phyloP scores from a whole-genome alignment of 2,888 invertebrate genomes.

The Chymomyza procnemis region DNA sequence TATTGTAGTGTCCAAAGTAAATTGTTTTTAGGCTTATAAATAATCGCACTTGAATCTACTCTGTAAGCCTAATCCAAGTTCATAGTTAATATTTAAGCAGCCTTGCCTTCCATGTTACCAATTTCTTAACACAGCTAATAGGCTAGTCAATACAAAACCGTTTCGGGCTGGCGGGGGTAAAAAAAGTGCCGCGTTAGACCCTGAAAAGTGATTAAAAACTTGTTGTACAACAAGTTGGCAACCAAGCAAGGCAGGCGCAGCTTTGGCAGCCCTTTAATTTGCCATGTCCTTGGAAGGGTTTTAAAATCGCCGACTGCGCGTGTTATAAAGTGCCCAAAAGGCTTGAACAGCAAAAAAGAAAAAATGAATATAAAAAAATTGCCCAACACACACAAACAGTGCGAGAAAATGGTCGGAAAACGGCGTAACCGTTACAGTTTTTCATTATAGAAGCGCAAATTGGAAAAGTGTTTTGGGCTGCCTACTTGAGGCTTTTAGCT shows the following conservation, averaged over 20 bases:
- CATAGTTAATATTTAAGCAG: too few species aligned
- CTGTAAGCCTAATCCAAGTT: too few species aligned
- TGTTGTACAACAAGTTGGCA: slow-evolving; percentile 39
- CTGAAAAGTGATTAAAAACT: slow-evolving; percentile 73
- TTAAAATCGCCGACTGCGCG: slow-evolving; percentile 16
- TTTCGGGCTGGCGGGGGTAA: too few species aligned
- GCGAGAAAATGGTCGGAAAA: slow-evolving; percentile 40
- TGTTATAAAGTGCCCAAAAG: background rate
- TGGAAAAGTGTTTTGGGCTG: slow-evolving; percentile 70
- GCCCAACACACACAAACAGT: background rate
- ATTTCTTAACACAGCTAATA: background rate
- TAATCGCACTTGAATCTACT: too few species aligned
- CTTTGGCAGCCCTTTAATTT: slow-evolving; percentile 40
- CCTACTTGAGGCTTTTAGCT: slow-evolving; percentile 71
- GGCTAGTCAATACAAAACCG: background rate
- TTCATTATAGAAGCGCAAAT: slow-evolving; percentile 38
- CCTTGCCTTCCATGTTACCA: background rate
- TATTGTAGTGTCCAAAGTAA: too few species aligned
- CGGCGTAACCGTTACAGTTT: slow-evolving; percentile 60
- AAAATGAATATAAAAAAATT: slow-evolving; percentile 27
- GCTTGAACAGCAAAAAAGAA: background rate
- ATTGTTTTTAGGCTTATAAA: too few species aligned
- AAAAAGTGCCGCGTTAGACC: slow-evolving; percentile 54
- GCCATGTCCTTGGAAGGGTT: slow-evolving; percentile 49
- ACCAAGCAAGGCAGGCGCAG: slow-evolving; percentile 31